Evolutionary conservation across 2,797 vertebrate genomes (phyloP).

Genomic region (Decapterus maruadsi): DNA sequence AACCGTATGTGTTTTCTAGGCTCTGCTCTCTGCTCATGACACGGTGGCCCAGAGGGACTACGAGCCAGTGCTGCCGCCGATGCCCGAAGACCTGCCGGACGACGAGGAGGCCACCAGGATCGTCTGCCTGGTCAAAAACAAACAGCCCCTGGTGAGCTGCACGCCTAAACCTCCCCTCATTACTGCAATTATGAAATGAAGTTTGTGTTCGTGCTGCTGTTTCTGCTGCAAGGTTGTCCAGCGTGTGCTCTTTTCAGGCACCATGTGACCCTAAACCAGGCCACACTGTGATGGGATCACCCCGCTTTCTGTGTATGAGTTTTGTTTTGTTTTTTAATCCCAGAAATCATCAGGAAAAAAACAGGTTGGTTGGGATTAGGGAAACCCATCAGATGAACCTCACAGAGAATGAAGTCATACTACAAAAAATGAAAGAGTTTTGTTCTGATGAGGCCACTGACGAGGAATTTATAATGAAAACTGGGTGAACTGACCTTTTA

Average conservation of each 20-base stretch:
- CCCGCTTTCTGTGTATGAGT: background rate
- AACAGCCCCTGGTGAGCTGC: conserved; percentile 93
- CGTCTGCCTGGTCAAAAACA: conserved; percentile 97
- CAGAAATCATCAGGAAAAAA: conserved; percentile 18
- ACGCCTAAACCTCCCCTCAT: background rate
- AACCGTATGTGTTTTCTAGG: conserved; percentile 84
- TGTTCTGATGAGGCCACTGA: background rate
- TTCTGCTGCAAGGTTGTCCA: background rate
- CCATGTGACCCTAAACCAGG: conserved; percentile 2
- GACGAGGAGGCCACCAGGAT: conserved; percentile 95
- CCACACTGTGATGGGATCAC: conserved; percentile 31
- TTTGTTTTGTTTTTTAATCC: conserved; percentile 22
- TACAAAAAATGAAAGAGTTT: background rate
- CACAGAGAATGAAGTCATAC: background rate
- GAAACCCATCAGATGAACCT: conserved; percentile 10
- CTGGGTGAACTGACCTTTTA: too few relatives aligned
- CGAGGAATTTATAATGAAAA: too few relatives aligned
- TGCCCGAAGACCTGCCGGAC: conserved; percentile 91
- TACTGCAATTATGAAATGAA: background rate
- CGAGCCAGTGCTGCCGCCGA: conserved; percentile 91
- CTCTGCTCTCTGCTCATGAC: conserved; percentile 94
- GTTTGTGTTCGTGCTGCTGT: background rate
- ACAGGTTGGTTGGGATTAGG: conserved; percentile 7
- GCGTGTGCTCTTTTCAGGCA: background rate
- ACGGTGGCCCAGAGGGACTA: conserved; percentile 94